Evolutionary conservation across 2,113 vertebrate species (phyloP).

Genomic region (Rhinolophus ferrumequinum): DNA sequence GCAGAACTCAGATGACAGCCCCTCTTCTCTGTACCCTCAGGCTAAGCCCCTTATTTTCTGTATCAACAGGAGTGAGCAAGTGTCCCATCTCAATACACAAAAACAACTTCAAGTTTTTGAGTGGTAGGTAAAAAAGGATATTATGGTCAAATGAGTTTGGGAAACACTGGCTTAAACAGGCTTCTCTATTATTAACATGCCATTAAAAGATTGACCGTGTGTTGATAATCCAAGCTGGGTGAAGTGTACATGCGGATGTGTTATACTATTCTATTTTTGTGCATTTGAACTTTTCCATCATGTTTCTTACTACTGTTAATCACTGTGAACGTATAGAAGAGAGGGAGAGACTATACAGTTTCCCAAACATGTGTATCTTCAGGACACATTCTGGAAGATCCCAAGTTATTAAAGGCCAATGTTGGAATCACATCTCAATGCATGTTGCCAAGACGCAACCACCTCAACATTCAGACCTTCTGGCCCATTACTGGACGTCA

Average conservation of each 20-base stretch:
- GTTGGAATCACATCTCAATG: not conserved
- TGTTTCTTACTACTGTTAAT: not conserved
- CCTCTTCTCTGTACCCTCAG: not conserved
- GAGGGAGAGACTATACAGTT: not conserved
- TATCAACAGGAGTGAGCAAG: not conserved
- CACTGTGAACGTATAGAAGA: not conserved
- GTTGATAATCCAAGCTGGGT: not conserved
- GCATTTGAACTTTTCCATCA: not conserved
- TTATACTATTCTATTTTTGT: not conserved
- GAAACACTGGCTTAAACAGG: not conserved
- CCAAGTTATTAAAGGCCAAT: not conserved
- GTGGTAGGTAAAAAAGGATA: not conserved
- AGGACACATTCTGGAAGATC: not conserved
- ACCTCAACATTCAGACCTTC: not conserved
- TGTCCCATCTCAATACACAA: not conserved
- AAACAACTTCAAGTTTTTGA: not conserved
- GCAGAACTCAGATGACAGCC: not conserved
- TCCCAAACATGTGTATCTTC: not conserved
- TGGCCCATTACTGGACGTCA: not conserved
- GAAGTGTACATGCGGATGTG: not conserved
- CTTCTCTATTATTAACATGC: not conserved
- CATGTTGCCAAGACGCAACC: not conserved
- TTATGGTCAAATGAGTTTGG: not conserved
- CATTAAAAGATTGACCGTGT: not conserved
- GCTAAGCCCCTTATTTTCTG: not conserved